Percentiles rank a stretch among this genome's conserved stretches.
These are phyloP conservation scores for Cardiocondyla obscurior DNA, from an alignment of 1,140 invertebrate species.

Conservation along the genomic window DNA sequence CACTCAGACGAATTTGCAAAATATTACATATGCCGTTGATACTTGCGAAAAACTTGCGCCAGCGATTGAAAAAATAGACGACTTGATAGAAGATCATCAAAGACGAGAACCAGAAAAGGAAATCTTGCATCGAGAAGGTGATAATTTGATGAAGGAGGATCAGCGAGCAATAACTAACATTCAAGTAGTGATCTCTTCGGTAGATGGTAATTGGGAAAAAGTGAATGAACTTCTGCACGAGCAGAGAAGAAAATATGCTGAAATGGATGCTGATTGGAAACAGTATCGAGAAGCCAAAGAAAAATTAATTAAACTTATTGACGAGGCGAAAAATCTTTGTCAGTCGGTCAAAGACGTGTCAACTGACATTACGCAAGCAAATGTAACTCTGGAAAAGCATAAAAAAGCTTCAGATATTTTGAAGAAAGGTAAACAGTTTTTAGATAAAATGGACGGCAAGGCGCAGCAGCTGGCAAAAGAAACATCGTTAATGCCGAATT, in stretches of 20 bases:
- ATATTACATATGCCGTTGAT: slow-evolving; percentile 83
- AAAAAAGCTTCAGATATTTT: slow-evolving; percentile 90
- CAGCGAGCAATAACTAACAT: slow-evolving; percentile 90
- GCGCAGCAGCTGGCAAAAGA: slow-evolving; percentile 89
- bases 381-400: slow-evolving; percentile 87
- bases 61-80: slow-evolving; percentile 85
- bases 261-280: slow-evolving; percentile 89
- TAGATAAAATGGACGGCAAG: slow-evolving; percentile 91
- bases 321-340: slow-evolving; percentile 86
- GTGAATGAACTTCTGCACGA: slow-evolving; percentile 89
- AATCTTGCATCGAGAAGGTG: slow-evolving; percentile 88
- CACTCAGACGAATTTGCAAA: slow-evolving; percentile 84
- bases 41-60: slow-evolving; percentile 85
- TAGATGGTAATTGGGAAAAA: slow-evolving; percentile 92
- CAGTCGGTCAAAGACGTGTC: slow-evolving; percentile 86
- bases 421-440: slow-evolving; percentile 88
- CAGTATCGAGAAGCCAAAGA: slow-evolving; percentile 90
- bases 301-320: slow-evolving; percentile 88
- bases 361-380: slow-evolving; percentile 87
- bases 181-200: slow-evolving; percentile 89
- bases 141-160: slow-evolving; percentile 91
- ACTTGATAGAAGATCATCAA: slow-evolving; percentile 84
- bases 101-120: slow-evolving; percentile 84
- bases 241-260: slow-evolving; percentile 89
- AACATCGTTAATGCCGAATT: slow-evolving; percentile 89